phyloP scores from a whole-genome alignment of 2,797 vertebrate genomes.

The Chaetophractus vellerosus region DNA sequence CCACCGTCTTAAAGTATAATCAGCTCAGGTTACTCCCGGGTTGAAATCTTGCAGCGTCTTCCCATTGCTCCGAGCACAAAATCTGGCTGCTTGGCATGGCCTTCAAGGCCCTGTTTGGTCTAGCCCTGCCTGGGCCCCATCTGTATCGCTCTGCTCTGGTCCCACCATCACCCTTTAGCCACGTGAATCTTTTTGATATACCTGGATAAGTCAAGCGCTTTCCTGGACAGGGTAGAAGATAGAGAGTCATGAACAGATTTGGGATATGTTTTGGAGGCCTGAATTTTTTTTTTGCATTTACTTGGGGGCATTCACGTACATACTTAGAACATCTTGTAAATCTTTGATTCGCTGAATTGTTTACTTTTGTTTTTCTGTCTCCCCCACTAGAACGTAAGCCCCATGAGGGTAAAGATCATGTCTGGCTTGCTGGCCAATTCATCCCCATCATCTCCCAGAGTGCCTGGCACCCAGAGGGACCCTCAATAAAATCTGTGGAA shows the following conservation, averaged over 20 bases:
- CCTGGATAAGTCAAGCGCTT: neutral
- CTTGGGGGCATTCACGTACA: neutral
- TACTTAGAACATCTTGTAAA: neutral
- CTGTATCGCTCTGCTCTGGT: neutral
- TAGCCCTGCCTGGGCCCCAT: neutral
- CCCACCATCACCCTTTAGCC: neutral
- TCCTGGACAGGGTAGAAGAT: neutral
- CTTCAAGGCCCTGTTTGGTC: neutral
- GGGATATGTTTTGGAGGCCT: neutral
- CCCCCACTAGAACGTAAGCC: neutral
- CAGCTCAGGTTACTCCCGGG: neutral
- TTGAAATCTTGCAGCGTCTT: neutral
- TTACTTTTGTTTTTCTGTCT: constrained; percentile 24
- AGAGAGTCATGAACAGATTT: neutral
- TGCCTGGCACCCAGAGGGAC: neutral
- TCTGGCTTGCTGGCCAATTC: neutral
- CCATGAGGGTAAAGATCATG: neutral
- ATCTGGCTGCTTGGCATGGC: too few species aligned
- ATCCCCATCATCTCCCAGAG: neutral
- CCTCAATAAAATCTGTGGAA: neutral
- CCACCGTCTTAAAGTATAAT: neutral
- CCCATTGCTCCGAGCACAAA: neutral
- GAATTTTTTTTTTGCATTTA: neutral
- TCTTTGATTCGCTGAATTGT: neutral
- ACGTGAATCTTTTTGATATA: neutral